Conservation (phyloP, 2,888 invertebrate genomes). For the Venusia cambrica region DNA sequence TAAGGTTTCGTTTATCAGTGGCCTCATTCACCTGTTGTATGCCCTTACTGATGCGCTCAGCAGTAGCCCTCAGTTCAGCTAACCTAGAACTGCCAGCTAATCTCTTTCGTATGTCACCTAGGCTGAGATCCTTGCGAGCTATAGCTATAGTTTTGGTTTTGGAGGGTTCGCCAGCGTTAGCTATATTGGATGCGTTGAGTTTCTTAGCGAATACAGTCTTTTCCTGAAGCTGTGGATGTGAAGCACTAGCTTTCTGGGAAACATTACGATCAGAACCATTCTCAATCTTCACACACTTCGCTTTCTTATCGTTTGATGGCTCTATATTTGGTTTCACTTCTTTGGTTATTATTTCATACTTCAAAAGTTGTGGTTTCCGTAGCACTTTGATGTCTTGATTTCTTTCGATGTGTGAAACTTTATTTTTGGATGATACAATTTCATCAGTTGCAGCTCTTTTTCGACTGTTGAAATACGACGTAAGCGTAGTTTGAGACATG, state of each 20-base stretch:
- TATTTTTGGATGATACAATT: conserved; percentile 74
- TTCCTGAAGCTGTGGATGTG: conserved; percentile 18
- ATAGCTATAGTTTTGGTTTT: conserved; percentile 65
- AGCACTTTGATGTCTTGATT: conserved; percentile 42
- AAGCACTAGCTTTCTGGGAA: conserved; percentile 8
- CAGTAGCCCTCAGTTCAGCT: conserved; percentile 85
- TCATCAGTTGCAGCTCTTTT: conserved; percentile 89
- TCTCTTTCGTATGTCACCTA: conserved; percentile 86
- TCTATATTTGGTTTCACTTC: conserved; percentile 13
- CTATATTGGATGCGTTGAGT: conserved; percentile 49
- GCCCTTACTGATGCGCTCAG: conserved; percentile 83
- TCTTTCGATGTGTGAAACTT: conserved; percentile 60
- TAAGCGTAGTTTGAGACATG: conserved; percentile 90
- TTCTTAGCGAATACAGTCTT: conserved; percentile 55
- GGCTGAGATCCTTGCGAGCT: conserved; percentile 82
- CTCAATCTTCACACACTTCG: conserved; percentile 14
- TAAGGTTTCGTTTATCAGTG: conserved; percentile 76
- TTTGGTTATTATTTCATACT: conserved; percentile 27
- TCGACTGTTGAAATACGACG: conserved; percentile 87
- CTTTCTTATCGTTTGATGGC: conserved; percentile 3
- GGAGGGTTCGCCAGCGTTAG: conserved; percentile 35
- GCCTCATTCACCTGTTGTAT: conserved; percentile 82
- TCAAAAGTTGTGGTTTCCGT: conserved; percentile 28
- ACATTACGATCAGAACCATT: conserved; percentile 17
- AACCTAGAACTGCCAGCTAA: conserved; percentile 85